A percentile compares a stretch with the other conserved stretches of the same genome.
phyloP scores from a whole-genome alignment of 2,888 invertebrate species.

The Homarus gammarus region DNA sequence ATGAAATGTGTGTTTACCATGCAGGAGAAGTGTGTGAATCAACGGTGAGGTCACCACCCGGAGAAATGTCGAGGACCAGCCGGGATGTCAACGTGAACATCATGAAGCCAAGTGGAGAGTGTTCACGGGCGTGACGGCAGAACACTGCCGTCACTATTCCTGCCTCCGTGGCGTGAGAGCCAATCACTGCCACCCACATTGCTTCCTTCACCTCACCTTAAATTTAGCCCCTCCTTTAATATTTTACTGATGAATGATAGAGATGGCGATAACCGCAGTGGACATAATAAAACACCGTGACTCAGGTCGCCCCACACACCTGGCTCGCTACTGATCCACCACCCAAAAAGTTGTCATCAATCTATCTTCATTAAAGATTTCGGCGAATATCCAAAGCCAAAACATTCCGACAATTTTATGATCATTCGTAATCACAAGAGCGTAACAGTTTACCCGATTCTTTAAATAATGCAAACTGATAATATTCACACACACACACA shows the following conservation, averaged over 20 bases:
- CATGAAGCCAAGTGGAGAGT: not conserved
- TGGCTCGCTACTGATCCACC: no score
- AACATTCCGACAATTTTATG: not conserved
- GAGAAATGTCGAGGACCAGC: not conserved
- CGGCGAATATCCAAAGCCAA: not conserved
- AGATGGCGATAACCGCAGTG: not conserved
- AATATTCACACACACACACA: no score
- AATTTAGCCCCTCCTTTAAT: not conserved
- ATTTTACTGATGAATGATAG: not conserved
- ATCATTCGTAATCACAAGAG: no score
- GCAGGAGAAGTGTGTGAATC: not conserved
- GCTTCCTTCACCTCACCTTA: not conserved
- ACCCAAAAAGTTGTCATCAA: no score
- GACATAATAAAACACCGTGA: not conserved
- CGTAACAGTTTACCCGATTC: no score
- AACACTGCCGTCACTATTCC: not conserved
- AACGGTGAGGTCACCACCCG: not conserved
- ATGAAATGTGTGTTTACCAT: not conserved
- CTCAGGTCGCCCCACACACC: not conserved
- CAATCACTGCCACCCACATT: not conserved
- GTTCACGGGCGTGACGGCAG: no score
- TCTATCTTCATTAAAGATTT: no score
- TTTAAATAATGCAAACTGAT: no score
- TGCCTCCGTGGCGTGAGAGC: not conserved
- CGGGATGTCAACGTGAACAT: not conserved